phyloP scores from a whole-genome alignment of 2,113 vertebrate species.

The Marmota monax region DNA sequence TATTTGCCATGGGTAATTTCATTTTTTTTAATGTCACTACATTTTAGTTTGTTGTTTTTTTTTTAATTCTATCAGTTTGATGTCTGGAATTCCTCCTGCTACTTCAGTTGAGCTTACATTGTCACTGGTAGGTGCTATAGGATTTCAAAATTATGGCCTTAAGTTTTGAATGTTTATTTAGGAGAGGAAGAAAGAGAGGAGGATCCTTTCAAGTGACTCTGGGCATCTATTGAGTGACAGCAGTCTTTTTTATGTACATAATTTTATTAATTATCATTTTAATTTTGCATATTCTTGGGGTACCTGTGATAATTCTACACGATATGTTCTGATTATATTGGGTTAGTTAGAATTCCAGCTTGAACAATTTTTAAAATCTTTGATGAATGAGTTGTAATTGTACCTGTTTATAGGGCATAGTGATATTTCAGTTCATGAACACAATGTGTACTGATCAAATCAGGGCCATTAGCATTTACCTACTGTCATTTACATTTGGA shows the following conservation, averaged over 20 bases:
- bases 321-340: background rate
- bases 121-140: background rate
- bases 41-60: background rate
- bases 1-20: slow-evolving; percentile 13
- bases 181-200: background rate
- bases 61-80: background rate
- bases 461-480: background rate
- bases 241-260: background rate
- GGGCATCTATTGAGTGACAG: background rate
- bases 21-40: slow-evolving; percentile 48
- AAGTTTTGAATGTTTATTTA: background rate
- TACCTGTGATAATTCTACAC: background rate
- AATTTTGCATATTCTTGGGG: background rate
- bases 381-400: background rate
- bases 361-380: background rate
- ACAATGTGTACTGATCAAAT: background rate
- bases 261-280: background rate
- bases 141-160: background rate
- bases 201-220: background rate
- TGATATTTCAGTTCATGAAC: background rate
- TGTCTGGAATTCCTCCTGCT: background rate
- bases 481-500: background rate
- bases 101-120: background rate
- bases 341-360: background rate
- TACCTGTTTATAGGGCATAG: background rate